phyloP scores from a whole-genome alignment of 2,797 vertebrate species.

The Decapterus maruadsi region DNA sequence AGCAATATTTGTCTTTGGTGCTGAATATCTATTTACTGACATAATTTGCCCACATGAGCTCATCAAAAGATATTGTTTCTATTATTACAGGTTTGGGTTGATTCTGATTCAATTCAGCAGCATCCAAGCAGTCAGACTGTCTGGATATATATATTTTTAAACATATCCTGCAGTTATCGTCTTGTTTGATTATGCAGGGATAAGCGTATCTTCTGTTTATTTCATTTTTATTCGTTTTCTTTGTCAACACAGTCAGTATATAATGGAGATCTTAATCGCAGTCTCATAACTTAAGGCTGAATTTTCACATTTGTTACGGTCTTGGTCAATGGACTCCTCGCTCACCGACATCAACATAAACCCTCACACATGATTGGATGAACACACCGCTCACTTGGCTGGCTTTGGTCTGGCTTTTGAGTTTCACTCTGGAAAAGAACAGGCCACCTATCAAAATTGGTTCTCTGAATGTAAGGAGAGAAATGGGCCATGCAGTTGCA shows the following conservation, averaged over 20 bases:
- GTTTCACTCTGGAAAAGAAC: conserved; percentile 17
- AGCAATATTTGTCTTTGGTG: conserved; percentile 31
- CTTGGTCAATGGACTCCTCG: conserved; percentile 25
- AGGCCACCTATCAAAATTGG: background rate
- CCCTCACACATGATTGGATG: conserved; percentile 18
- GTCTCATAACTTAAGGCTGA: background rate
- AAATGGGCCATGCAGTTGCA: background rate
- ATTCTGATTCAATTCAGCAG: background rate
- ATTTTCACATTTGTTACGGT: conserved; percentile 35
- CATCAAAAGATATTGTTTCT: conserved; percentile 14
- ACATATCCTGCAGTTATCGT: background rate
- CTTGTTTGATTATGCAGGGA: background rate
- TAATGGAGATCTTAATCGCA: background rate
- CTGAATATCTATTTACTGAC: conserved; percentile 8
- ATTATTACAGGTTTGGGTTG: background rate
- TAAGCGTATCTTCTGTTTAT: background rate
- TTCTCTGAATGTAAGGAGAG: background rate
- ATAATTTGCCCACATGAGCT: background rate
- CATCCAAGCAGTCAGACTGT: background rate
- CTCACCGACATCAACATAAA: conserved; percentile 34
- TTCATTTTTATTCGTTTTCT: background rate
- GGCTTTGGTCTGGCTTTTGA: conserved; percentile 18
- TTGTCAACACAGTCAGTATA: background rate
- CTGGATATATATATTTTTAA: background rate
- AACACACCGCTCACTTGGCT: conserved; percentile 4